phyloP scores from a whole-genome alignment of 2,113 vertebrate species.

The Anoplopoma fimbria region DNA sequence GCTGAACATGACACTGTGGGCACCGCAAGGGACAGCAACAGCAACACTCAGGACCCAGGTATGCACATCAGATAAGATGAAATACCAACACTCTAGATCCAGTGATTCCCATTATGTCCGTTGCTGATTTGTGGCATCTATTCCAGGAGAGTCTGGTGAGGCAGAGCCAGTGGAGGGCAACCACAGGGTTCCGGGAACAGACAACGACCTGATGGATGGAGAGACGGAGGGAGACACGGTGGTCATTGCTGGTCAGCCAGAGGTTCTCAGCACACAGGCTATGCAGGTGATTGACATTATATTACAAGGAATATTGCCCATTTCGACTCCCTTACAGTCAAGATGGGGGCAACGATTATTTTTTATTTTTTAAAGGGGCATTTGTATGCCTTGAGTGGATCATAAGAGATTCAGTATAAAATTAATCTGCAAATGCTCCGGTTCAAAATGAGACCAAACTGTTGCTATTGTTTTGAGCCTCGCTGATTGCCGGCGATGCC shows the following conservation, averaged over 20 bases:
- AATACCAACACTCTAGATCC: neutral
- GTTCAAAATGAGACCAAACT: too few species aligned
- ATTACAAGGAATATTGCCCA: neutral
- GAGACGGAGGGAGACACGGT: slow-evolving; percentile 92
- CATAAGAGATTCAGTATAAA: too few species aligned
- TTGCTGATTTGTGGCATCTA: slow-evolving; percentile 2
- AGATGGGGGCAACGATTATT: too few species aligned
- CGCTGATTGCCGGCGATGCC: too few species aligned
- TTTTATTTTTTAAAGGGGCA: too few species aligned
- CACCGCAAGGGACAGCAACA: slow-evolving; percentile 87
- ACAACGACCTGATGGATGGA: slow-evolving; percentile 94
- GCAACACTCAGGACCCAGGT: slow-evolving; percentile 92
- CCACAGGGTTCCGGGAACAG: slow-evolving; percentile 88
- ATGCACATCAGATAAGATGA: slow-evolving; percentile 19
- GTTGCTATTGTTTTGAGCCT: too few species aligned
- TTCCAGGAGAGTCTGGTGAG: slow-evolving; percentile 89
- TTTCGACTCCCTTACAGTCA: too few species aligned
- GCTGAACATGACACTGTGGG: slow-evolving; percentile 90
- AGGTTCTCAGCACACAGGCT: slow-evolving; percentile 92
- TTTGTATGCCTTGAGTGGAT: neutral
- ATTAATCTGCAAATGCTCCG: too few species aligned
- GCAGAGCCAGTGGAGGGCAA: slow-evolving; percentile 91
- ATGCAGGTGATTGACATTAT: slow-evolving; percentile 88
- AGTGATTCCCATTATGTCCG: neutral
- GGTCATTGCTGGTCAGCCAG: slow-evolving; percentile 92